These are phyloP conservation scores for Acanthurus lineatus DNA, from an alignment of 2,797 vertebrate genomes.

Conservation along the genomic window DNA sequence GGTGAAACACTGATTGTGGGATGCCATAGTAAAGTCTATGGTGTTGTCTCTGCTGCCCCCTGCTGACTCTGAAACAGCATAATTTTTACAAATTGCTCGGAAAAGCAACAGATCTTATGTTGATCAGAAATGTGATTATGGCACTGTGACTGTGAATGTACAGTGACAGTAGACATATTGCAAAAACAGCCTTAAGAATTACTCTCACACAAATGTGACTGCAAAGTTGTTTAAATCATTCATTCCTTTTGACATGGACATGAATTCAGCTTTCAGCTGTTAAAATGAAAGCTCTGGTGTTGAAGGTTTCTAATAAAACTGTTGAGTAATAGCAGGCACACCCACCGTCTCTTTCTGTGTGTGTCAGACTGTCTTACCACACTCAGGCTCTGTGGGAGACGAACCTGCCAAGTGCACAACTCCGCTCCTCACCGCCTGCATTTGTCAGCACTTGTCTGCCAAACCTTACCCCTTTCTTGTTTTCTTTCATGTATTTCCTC, in stretches of 20 bases:
- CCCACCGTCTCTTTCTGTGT: conserved; percentile 36
- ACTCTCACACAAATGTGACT: too few species aligned
- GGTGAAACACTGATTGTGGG: conserved; percentile 2
- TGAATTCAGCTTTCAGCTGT: conserved; percentile 16
- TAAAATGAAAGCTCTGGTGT: conserved; percentile 10
- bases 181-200: too few species aligned
- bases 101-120: background rate
- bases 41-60: conserved; percentile 76
- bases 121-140: background rate
- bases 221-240: too few species aligned
- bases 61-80: conserved; percentile 51
- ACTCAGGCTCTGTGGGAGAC: conserved; percentile 24
- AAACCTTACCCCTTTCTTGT: background rate
- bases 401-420: conserved; percentile 33
- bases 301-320: conserved; percentile 10
- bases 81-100: background rate
- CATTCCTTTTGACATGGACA: background rate
- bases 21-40: background rate
- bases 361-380: conserved; percentile 18
- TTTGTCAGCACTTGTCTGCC: conserved; percentile 45
- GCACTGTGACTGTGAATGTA: background rate
- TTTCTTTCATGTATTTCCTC: background rate
- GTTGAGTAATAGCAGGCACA: conserved; percentile 46
- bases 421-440: conserved; percentile 18
- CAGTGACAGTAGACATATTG: background rate